Percentiles rank a stretch among this genome's conserved stretches.
Conservation (phyloP, 2,113 vertebrate species). For the Psammodynastes pulverulentus region DNA sequence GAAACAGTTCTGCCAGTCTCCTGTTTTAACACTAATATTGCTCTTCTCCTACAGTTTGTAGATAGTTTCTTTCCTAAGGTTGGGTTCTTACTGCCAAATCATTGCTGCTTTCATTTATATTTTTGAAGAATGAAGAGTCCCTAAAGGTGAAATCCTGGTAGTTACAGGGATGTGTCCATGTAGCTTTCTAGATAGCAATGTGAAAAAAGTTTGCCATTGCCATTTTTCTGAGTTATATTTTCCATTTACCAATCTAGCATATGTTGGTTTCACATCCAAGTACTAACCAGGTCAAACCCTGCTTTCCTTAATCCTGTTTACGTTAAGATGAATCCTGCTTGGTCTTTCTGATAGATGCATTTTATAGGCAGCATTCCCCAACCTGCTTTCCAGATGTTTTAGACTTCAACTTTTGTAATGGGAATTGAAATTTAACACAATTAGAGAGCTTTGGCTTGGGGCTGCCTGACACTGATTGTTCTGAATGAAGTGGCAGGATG, state of each 20-base stretch:
- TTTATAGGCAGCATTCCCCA: constrained; percentile 44
- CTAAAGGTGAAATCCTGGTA: not conserved
- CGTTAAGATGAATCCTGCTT: constrained; percentile 66
- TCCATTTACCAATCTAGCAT: not conserved
- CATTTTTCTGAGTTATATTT: not conserved
- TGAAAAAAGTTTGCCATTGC: not conserved
- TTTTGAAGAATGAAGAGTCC: not conserved
- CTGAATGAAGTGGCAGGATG: constrained; percentile 72
- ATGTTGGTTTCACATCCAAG: not conserved
- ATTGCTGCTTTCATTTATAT: not conserved
- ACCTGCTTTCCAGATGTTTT: not conserved
- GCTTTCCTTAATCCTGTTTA: constrained; percentile 27
- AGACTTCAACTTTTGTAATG: not conserved
- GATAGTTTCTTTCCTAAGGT: not conserved
- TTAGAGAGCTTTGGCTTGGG: not conserved
- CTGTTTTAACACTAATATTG: not conserved
- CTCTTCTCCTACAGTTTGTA: not conserved
- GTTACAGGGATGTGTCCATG: not conserved
- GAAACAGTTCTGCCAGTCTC: not conserved
- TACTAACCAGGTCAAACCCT: not conserved
- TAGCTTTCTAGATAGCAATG: not conserved
- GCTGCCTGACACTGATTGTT: constrained; percentile 61
- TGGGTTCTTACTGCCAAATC: not conserved
- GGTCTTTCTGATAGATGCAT: constrained; percentile 70
- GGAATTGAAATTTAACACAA: not conserved